A percentile compares a stretch with the other conserved stretches of the same genome.
Conservation (phyloP, 2,113 vertebrate genomes). For the Dipodomys spectabilis region DNA sequence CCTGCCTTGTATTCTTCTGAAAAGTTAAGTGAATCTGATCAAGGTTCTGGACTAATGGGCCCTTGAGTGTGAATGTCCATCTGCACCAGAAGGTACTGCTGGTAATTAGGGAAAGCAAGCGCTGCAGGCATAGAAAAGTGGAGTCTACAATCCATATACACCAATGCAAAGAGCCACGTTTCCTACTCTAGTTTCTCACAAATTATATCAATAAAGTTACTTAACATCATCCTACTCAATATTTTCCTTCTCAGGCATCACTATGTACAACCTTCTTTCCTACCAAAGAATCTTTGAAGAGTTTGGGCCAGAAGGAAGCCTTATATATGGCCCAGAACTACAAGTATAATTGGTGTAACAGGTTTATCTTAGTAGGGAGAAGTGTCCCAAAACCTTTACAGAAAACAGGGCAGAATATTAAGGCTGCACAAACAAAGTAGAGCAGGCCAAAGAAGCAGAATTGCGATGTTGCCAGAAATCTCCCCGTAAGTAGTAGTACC, state of each 20-base stretch:
- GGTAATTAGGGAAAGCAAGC: not conserved
- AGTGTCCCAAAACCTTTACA: not conserved
- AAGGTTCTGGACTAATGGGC: not conserved
- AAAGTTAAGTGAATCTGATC: not conserved
- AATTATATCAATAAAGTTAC: not conserved
- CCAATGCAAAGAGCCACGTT: too few relatives aligned
- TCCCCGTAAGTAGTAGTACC: not conserved
- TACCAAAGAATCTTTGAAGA: slow-evolving; percentile 1
- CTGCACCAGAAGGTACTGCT: not conserved
- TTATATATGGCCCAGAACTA: not conserved
- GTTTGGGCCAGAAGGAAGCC: not conserved
- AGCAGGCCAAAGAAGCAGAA: not conserved
- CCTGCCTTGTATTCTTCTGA: not conserved
- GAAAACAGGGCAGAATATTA: not conserved
- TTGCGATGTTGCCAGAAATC: not conserved
- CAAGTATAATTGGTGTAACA: not conserved
- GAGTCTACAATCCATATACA: not conserved
- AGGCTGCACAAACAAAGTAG: not conserved
- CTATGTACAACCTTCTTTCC: not conserved
- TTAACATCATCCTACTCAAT: not conserved
- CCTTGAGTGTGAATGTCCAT: not conserved
- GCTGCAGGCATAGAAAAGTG: not conserved
- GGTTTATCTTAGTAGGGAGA: not conserved
- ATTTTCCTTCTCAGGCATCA: not conserved
- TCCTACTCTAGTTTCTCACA: not conserved